Evolutionary conservation across 2,797 vertebrate genomes (phyloP).

Genomic region (Lerista edwardsae): DNA sequence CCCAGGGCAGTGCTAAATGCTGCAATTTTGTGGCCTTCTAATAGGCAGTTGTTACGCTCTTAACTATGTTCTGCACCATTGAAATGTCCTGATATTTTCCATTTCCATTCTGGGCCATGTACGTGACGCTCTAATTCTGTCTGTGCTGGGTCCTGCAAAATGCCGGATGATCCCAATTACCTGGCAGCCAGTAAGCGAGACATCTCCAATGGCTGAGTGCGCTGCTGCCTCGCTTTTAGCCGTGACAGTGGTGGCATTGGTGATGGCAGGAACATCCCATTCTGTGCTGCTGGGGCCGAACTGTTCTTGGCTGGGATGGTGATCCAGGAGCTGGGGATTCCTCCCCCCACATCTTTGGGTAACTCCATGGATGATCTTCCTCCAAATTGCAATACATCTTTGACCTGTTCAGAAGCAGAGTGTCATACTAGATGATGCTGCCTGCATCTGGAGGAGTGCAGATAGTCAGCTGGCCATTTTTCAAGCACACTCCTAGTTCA

Average conservation of each 20-base stretch:
- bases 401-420: not conserved
- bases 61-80: too few species aligned
- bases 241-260: not conserved
- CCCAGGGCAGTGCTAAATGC: not conserved
- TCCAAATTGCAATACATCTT: not conserved
- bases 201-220: not conserved
- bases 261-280: not conserved
- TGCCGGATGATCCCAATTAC: conserved; percentile 23
- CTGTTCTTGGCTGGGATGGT: not conserved
- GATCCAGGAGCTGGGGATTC: not conserved
- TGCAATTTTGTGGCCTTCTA: not conserved
- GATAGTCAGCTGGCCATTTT: not conserved
- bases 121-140: conserved; percentile 22
- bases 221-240: not conserved
- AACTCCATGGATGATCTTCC: not conserved
- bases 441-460: not conserved
- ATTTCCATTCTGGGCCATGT: not conserved
- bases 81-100: not conserved
- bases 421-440: too few species aligned
- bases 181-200: not conserved
- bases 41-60: not conserved
- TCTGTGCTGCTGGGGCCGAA: too few species aligned
- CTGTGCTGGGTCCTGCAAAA: not conserved
- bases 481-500: not conserved
- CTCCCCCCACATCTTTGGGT: not conserved